Percentiles rank a stretch among this genome's conserved stretches.
These are phyloP conservation scores for Erebia epiphron DNA, from an alignment of 2,888 invertebrate species.

Conservation along the genomic window DNA sequence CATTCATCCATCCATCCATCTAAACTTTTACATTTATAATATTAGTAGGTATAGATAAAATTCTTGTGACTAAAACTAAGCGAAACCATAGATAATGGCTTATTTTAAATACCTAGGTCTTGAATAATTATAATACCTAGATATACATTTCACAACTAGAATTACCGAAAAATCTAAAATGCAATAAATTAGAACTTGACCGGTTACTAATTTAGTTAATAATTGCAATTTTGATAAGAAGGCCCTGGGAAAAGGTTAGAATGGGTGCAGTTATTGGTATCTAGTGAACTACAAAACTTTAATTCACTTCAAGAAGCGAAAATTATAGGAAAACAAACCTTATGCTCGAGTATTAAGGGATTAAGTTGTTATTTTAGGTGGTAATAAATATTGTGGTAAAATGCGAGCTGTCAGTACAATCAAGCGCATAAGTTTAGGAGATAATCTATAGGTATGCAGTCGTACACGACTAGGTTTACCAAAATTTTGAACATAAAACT, in stretches of 20 bases:
- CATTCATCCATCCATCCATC: no score
- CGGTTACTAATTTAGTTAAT: constrained; percentile 43
- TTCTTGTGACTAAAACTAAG: no score
- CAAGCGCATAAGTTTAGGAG: constrained; percentile 30
- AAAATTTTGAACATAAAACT: not conserved
- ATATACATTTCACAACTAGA: constrained; percentile 9
- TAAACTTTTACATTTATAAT: no score
- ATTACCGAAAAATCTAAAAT: constrained; percentile 31
- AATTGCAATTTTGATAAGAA: constrained; percentile 45
- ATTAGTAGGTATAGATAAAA: no score
- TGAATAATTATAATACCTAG: not conserved
- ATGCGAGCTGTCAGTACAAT: constrained; percentile 28
- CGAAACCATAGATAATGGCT: not conserved
- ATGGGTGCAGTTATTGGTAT: constrained; percentile 48
- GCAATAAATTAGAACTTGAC: constrained; percentile 41
- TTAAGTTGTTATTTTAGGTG: not conserved
- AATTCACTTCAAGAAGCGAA: constrained; percentile 28
- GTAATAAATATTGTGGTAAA: constrained; percentile 9
- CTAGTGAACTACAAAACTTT: constrained; percentile 25
- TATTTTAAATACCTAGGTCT: constrained; percentile 8
- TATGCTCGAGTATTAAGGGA: not conserved
- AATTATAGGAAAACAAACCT: constrained; percentile 22
- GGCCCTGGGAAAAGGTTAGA: constrained; percentile 49
- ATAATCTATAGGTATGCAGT: constrained; percentile 24
- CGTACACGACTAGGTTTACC: constrained; percentile 9